Conservation (phyloP, 2,888 invertebrate species). For the Chaitophorus viminalis region DNA sequence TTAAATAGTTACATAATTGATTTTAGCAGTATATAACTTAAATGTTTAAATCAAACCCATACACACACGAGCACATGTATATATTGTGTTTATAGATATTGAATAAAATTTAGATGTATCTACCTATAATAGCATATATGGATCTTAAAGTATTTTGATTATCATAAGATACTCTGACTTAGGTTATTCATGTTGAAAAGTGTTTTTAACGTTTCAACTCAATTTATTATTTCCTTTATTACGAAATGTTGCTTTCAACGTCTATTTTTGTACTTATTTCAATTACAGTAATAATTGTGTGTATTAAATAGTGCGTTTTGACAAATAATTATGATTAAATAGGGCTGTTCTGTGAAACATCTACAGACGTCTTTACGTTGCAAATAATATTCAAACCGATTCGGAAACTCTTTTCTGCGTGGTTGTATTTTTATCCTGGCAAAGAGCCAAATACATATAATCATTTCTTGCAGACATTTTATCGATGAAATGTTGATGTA, state of each 20-base stretch:
- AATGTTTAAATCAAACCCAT: neutral
- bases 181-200: neutral
- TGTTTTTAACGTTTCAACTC: neutral
- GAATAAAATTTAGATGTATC: neutral
- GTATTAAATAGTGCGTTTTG: neutral
- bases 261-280: neutral
- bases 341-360: neutral
- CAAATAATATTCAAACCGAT: conserved; percentile 41
- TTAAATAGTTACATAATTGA: neutral
- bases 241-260: neutral
- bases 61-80: neutral
- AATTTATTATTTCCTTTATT: neutral
- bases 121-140: neutral
- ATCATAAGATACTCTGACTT: neutral
- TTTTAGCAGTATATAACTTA: neutral
- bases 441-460: conserved; percentile 42
- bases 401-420: conserved; percentile 21
- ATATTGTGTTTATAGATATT: neutral
- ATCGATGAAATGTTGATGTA: conserved; percentile 58
- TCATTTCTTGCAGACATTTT: conserved; percentile 50
- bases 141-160: neutral
- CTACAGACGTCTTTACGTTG: conserved; percentile 21
- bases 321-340: neutral
- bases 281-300: neutral
- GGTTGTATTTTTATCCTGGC: conserved; percentile 57